Evolutionary conservation across 2,888 invertebrate genomes (phyloP), one percentile per base, ranked within the genome.

Genomic region (Carterocephalus palaemon): DNA sequence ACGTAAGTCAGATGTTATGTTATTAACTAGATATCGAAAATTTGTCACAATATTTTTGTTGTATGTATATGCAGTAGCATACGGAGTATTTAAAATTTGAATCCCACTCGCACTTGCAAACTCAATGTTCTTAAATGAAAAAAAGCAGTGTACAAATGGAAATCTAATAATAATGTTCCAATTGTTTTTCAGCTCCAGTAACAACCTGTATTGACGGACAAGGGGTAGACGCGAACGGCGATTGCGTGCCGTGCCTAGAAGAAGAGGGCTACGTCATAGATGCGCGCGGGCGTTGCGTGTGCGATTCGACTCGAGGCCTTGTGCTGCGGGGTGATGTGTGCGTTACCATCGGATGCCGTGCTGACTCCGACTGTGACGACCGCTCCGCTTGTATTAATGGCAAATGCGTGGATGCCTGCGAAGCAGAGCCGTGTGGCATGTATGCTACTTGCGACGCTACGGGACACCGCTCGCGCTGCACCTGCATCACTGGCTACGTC

Each of bases 321-420:
- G 91, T 92, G 8, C 90, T 93, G 16, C 94, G 94, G 50, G 93
- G 93, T 47, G 89, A 92, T 24, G 92, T 92, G 17, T 96, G 96
- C 67, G 90, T 92, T 1, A 93, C 93, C 53, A 92, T 93, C 1
- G 89, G 89, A 1, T 95, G 95, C 66, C 88, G 89, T 54, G 85
- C 78, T 1, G 91, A 95, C 62, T 88, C 89, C 19, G 92, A 96
- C 54, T 96, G 96, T 62, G 89, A 92, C 1, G 92, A 93, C 59
- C 89, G 92, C 58, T 90, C 90, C 52, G 92, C 90, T 66, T 96
- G 96, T 67, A 91, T 94, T 53, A 92, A 91, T 19, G 90, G 91
- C 59, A 91, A 90, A 13, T 96, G 96, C 65, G 91, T 92, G 45
- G 91, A 94, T 74, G 93, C 95, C n/a, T 96, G 96, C 70, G 78